Base-by-base conservation (phyloP, 2,797 vertebrate species). In the Cryptoblepharus egeriae region DNA sequence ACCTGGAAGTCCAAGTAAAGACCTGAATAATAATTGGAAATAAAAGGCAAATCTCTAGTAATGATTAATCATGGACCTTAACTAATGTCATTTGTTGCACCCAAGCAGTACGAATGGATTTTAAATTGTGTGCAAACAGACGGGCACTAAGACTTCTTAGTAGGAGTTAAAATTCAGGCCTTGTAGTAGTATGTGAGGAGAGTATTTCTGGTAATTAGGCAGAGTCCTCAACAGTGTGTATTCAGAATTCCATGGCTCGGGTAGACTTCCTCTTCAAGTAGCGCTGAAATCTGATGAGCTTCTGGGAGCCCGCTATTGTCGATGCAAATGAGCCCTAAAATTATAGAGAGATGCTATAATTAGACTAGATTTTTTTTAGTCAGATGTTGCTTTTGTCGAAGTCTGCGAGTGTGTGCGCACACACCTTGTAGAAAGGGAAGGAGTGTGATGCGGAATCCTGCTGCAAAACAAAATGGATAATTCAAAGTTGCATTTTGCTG, bases 241-340 rank as follows among this genome's bases (percentile, higher is more conserved):
- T 76, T 82, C 73, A 61, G 35, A 68, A 69, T 60, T 69, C 22
- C 60, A 30, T 61, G 30, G 26, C 35, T 72, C 64, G 35, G 30
- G 20, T 77, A 63, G 71, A 61, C 61, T 77, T 70, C 35, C 58
- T 71, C 39, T 30, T 72, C 75, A 83, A 45, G 22, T 32, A 72
- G 68, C 65, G 60, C 77, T 81, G 73, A 80, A 45, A 8, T 72
- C 45, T 80, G 78, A 70, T 60, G 58, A 58, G 42, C 26, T 57
- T 71, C 58, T 55, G 32, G 32, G 45, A 77, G n/a, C 15, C 57
- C 64, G 24, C 30, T 77, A 79, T 45, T 77, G 28, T 26, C 49
- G 73, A 76, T 77, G 73, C 35, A 77, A 80, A 81, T 77, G 58
- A 65, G 67, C 39, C 37, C 35, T 57, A 72, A 74, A 80, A 81